Evolutionary conservation across 2,113 vertebrate genomes (phyloP), one percentile per base, ranked within the genome.

Genomic region (Mungos mungo): DNA sequence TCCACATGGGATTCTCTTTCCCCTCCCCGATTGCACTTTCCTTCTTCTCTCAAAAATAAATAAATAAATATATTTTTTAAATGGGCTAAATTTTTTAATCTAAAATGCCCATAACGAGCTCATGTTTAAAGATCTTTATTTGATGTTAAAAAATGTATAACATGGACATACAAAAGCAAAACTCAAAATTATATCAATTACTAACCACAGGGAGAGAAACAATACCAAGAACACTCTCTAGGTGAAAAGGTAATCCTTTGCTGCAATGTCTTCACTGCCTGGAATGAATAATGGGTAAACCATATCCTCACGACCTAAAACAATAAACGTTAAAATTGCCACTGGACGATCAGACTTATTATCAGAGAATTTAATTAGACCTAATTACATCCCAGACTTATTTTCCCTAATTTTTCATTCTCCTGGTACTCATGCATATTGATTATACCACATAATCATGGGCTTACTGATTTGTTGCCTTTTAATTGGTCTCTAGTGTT

Each of bases 401-500:
- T 69, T 95, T 79, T 95, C 11, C 68, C 79, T 96, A 63, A 89
- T 96, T 96, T 93, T 96, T 96, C 33, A 95, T 57, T 93, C 52
- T 96, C 38, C 47, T 57, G 11, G 76, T 80, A 65, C 45, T 93
- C 71, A 87, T 90, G 54, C 38, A 95, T 95, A 95, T 90, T 97
- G 95, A 97, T 96, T 92, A 80, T 11, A 68, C 35, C 72, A 96
- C 87, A 95, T 79, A 96, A 94, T 92, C 90, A 90, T 65, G 47
- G 10, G 11, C 60, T 77, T 81, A 86, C 92, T 89, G 97, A 97
- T 96, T 72, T 96, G 71, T 80, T 92, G 69, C 38, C 52, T 97
- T 96, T 96, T 97, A 97, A 95, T 87, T 83, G 83, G 94, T 95
- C 87, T 97, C 90, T 38, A 92, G 87, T 88, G 83, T 92, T 98